These are phyloP conservation scores for Isoperla grammatica DNA, from an alignment of 2,888 invertebrate species.

Conservation along the genomic window DNA sequence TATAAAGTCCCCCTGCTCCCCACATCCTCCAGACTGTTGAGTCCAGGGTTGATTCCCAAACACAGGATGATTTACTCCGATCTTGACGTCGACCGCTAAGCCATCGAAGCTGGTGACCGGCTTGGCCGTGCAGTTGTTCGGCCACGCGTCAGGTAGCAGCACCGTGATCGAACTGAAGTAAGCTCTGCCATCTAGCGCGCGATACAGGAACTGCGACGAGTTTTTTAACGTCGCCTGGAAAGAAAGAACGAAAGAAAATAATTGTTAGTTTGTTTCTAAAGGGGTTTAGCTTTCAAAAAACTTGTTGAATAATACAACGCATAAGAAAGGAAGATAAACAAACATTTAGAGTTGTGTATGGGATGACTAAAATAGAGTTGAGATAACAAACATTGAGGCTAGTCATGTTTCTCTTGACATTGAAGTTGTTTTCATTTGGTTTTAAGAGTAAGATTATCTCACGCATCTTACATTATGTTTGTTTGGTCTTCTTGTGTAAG, in stretches of 20 bases:
- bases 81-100: slow-evolving; percentile 51
- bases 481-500: too few species aligned
- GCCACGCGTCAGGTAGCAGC: slow-evolving; percentile 55
- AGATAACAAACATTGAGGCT: too few species aligned
- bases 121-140: slow-evolving; percentile 45
- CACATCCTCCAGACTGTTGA: slow-evolving; percentile 56
- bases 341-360: too few species aligned
- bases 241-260: slow-evolving; percentile 3
- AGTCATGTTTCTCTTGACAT: too few species aligned
- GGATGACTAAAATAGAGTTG: too few species aligned
- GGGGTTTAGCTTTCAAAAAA: too few species aligned
- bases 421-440: too few species aligned
- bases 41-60: slow-evolving; percentile 53
- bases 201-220: slow-evolving; percentile 52
- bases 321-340: too few species aligned
- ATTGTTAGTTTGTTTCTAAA: neutral
- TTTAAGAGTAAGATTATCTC: too few species aligned
- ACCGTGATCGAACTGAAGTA: slow-evolving; percentile 54
- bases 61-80: slow-evolving; percentile 48
- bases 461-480: too few species aligned
- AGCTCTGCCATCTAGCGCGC: slow-evolving; percentile 52
- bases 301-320: too few species aligned
- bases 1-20: slow-evolving; percentile 54
- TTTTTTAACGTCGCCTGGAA: slow-evolving; percentile 49
- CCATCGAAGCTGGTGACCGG: slow-evolving; percentile 45